These are phyloP conservation scores for Nothobranchius furzeri DNA, from an alignment of 2,113 vertebrate genomes.

Conservation along the genomic window DNA sequence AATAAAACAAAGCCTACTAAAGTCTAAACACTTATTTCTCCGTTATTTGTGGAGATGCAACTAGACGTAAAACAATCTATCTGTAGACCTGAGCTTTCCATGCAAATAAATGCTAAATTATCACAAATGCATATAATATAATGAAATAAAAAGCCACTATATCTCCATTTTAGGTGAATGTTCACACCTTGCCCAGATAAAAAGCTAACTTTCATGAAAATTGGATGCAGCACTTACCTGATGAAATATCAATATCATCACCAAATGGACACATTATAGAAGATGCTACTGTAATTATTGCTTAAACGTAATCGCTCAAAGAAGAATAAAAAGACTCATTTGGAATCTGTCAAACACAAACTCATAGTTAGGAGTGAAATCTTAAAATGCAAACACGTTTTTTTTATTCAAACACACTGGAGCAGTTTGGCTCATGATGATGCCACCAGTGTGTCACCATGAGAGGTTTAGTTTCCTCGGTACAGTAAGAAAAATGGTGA, in stretches of 20 bases:
- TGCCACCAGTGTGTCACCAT: not conserved
- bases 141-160: conserved; percentile 38
- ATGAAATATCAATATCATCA: conserved; percentile 58
- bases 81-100: conserved; percentile 1
- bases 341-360: conserved; percentile 49
- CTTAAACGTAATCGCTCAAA: too few relatives aligned
- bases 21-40: conserved; percentile 4
- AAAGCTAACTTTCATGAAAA: conserved; percentile 47
- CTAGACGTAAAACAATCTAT: not conserved
- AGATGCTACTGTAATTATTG: conserved; percentile 52
- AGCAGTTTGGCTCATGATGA: not conserved
- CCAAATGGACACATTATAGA: conserved; percentile 33
- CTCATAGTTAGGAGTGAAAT: conserved; percentile 20
- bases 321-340: conserved; percentile 42
- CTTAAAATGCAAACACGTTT: conserved; percentile 28
- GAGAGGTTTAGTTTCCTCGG: not conserved
- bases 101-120: conserved; percentile 21
- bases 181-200: conserved; percentile 32
- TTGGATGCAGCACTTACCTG: conserved; percentile 50
- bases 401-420: conserved; percentile 12
- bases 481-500: not conserved
- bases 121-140: conserved; percentile 22
- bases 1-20: conserved; percentile 28
- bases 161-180: conserved; percentile 21
- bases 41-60: conserved; percentile 22